Evolutionary conservation across 2,113 vertebrate genomes (phyloP).

Genomic region (Capreolus pygargus): DNA sequence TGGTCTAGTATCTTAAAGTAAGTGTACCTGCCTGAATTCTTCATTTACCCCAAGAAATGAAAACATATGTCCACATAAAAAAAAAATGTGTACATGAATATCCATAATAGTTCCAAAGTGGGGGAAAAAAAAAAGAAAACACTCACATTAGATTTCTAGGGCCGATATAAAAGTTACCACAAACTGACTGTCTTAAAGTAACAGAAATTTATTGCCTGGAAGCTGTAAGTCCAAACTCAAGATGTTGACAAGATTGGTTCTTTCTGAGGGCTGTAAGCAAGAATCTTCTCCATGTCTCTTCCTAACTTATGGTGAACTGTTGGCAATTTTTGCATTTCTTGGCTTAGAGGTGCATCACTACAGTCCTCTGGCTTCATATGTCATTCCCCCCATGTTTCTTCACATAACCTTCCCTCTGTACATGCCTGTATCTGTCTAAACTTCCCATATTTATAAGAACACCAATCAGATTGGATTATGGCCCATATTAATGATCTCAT

Average conservation of each 20-base stretch:
- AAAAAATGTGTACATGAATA: not conserved
- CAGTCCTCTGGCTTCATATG: not conserved
- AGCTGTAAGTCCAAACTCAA: not conserved
- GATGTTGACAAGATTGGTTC: not conserved
- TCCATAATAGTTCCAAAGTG: not conserved
- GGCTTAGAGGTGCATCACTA: not conserved
- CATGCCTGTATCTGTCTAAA: not conserved
- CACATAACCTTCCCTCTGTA: not conserved
- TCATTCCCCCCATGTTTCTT: not conserved
- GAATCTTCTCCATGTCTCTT: not conserved
- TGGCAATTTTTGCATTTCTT: not conserved
- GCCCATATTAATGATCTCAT: not conserved
- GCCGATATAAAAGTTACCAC: not conserved
- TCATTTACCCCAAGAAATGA: not conserved
- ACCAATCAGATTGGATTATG: not conserved
- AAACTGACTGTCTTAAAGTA: not conserved
- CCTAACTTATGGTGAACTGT: not conserved
- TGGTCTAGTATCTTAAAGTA: not conserved
- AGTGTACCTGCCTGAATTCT: not conserved
- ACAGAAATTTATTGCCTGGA: not conserved
- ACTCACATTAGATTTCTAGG: not conserved
- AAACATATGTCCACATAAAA: not conserved
- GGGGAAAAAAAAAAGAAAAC: not conserved
- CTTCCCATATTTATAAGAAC: not conserved
- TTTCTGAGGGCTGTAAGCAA: not conserved